Evolutionary conservation across 2,797 vertebrate genomes (phyloP).

Genomic region (Zenarchopterus dispar): DNA sequence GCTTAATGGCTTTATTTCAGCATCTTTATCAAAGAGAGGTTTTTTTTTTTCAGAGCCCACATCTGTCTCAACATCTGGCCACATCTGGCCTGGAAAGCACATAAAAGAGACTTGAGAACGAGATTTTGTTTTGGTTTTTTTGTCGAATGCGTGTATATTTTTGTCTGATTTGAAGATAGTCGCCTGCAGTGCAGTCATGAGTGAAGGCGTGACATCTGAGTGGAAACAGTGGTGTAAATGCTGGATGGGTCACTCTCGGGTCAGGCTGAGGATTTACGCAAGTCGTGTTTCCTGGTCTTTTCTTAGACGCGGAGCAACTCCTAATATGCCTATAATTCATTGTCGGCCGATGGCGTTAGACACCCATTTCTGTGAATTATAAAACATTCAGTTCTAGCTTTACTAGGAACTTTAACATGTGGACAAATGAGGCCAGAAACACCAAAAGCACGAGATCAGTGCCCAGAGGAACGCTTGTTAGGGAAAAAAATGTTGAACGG

Average conservation of each 20-base stretch:
- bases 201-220: constrained; percentile 14
- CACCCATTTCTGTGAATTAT: background rate
- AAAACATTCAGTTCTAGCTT: background rate
- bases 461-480: too few species aligned
- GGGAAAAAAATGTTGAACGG: too few species aligned
- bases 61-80: constrained; percentile 57
- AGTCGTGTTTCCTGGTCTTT: constrained; percentile 65
- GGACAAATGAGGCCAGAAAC: too few species aligned
- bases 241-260: constrained; percentile 18
- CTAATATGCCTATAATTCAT: constrained; percentile 44
- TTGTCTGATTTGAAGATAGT: constrained; percentile 8
- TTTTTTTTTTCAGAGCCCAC: constrained; percentile 13
- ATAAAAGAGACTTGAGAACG: background rate
- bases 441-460: too few species aligned
- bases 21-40: constrained; percentile 11
- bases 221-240: background rate
- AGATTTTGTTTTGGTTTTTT: constrained; percentile 2
- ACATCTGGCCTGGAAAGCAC: constrained; percentile 42
- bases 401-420: background rate
- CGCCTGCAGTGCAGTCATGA: constrained; percentile 7
- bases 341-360: constrained; percentile 9
- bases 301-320: constrained; percentile 30
- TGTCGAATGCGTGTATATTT: constrained; percentile 10
- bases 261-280: constrained; percentile 48
- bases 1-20: constrained; percentile 21